Conservation (phyloP, 2,113 vertebrate genomes). For the Pterophyllum scalare region DNA sequence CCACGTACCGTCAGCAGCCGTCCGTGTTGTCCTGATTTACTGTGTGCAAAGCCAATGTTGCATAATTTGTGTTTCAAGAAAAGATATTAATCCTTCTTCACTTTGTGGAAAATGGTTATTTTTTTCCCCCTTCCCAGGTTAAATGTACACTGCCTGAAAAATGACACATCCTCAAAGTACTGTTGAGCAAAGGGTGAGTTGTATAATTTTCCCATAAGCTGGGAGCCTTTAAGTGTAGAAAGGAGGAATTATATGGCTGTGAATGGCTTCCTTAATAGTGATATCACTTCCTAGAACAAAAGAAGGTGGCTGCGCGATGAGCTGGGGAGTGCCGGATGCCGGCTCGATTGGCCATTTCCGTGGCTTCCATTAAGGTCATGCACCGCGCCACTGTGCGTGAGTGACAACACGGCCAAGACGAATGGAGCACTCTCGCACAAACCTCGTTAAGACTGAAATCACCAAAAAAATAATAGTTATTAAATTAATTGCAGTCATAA, state of each 20-base stretch:
- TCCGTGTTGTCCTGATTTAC: conserved; percentile 70
- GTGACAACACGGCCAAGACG: conserved; percentile 86
- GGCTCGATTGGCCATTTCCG: conserved; percentile 85
- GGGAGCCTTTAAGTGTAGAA: conserved; percentile 79
- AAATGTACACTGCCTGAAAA: conserved; percentile 76
- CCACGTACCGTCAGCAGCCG: conserved; percentile 31
- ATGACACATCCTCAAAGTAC: conserved; percentile 80
- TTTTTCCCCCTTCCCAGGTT: conserved; percentile 58
- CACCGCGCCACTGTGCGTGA: conserved; percentile 84
- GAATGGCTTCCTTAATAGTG: conserved; percentile 81
- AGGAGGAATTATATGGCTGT: conserved; percentile 77
- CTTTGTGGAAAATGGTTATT: conserved; percentile 57
- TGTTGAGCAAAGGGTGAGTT: conserved; percentile 72
- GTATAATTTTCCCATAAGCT: conserved; percentile 86
- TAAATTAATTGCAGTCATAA: conserved; percentile 98
- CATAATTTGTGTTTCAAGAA: conserved; percentile 74
- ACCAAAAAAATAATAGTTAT: conserved; percentile 93
- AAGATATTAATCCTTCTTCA: conserved; percentile 69
- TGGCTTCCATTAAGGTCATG: conserved; percentile 85
- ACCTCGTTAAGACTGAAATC: conserved; percentile 85
- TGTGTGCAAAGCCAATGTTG: conserved; percentile 62
- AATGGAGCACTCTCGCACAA: conserved; percentile 88
- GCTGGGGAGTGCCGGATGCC: conserved; percentile 81
- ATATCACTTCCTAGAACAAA: conserved; percentile 83
- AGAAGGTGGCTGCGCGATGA: conserved; percentile 65